These are phyloP conservation scores for Teinopalpus imperialis DNA, from an alignment of 2,888 invertebrate species.

Conservation along the genomic window DNA sequence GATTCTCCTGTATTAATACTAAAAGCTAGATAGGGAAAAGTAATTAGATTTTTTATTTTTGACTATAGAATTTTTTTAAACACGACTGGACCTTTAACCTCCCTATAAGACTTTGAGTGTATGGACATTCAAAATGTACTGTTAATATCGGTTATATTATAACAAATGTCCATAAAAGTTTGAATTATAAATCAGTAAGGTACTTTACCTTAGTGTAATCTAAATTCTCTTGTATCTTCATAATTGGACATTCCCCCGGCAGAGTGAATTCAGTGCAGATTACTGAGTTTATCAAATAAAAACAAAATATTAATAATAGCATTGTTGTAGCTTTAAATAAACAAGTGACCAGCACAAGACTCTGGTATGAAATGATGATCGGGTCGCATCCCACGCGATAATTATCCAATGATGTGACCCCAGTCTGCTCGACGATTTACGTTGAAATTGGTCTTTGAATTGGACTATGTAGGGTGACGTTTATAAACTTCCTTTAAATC, in stretches of 20 bases:
- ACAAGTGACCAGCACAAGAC: conserved; percentile 40
- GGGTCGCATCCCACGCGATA: conserved; percentile 54
- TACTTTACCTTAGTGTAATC: conserved; percentile 65
- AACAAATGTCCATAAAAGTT: too few relatives aligned
- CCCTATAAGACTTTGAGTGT: too few relatives aligned
- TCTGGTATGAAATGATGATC: conserved; percentile 46
- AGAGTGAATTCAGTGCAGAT: conserved; percentile 57
- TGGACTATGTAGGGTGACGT: conserved; percentile 33
- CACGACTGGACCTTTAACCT: too few relatives aligned
- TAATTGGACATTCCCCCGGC: conserved; percentile 61
- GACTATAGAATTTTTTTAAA: too few relatives aligned
- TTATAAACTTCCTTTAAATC: conserved; percentile 27
- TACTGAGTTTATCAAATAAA: conserved; percentile 39
- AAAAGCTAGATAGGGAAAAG: too few relatives aligned
- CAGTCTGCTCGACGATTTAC: conserved; percentile 40
- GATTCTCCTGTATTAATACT: too few relatives aligned
- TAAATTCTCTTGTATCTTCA: conserved; percentile 64
- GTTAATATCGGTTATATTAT: too few relatives aligned
- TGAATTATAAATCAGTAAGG: too few relatives aligned
- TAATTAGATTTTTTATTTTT: too few relatives aligned
- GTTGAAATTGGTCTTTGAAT: conserved; percentile 43
- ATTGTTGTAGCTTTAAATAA: conserved; percentile 36
- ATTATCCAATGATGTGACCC: conserved; percentile 68
- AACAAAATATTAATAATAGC: conserved; percentile 44
- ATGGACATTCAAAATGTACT: too few relatives aligned